Evolutionary conservation across 1,140 invertebrate species (phyloP), one percentile per base, ranked within the genome.

Genomic region (Araneus ventricosus): DNA sequence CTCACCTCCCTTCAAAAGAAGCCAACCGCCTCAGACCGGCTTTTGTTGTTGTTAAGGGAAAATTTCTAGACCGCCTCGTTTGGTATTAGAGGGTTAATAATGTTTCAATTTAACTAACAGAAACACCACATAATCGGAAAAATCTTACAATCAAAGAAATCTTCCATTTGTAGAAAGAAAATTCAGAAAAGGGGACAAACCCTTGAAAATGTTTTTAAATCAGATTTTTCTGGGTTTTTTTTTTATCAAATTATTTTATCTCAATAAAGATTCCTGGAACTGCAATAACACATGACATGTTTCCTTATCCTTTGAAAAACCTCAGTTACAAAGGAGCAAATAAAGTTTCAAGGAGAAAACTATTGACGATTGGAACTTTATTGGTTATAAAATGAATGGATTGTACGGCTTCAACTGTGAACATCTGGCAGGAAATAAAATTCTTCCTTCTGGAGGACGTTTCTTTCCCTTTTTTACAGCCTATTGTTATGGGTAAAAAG

Each of bases 391-490:
- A 82, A 52, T 24, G 79, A 82, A 41, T 39, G 79, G 37, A 41
- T 82, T 82, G 79, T 17, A 14, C 79, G 24, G 37, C 24, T 45
- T n/a, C 20, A 82, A 27, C 79, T 27, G 37, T 5, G 41, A 82
- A 41, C 37, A 52, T 82, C 41, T 52, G 37, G 24, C 22, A 82
- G 79, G 79, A 82, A 82, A 82, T 82, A 82, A 82, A 82, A 82
- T 52, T 82, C 22, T 4, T 52, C 24, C 2, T 4, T 8, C 22
- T 52, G 10, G 14, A 1, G 7, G 41, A 82, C 17, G 22, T n/a
- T 37, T 37, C 10, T n/a, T n/a, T 30, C 20, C 7, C 37, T 82
- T 82, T 82, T 52, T n/a, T 10, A n/a, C 37, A 82, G 7, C 14
- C 79, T 39, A 82, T 45, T 82, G 79, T 82, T 45, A 52, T 41